Conservation (phyloP, 1,140 invertebrate species). For the Heliconius hermathena region DNA sequence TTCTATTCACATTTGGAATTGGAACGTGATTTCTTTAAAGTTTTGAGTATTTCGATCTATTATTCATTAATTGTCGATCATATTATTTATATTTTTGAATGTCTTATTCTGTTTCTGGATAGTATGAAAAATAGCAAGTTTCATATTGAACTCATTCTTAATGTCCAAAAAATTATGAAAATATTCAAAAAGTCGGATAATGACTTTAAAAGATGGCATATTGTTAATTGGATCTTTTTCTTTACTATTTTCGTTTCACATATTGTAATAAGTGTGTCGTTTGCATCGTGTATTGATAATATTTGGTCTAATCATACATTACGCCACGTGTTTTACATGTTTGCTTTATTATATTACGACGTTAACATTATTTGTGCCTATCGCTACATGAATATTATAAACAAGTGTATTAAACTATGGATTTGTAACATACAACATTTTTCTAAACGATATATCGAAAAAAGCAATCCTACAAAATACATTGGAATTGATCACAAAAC, state of each 20-base stretch:
- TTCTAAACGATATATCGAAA: conserved; percentile 11
- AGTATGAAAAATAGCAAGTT: neutral
- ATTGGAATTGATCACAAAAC: conserved; percentile 8
- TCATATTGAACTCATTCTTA: neutral
- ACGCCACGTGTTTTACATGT: neutral
- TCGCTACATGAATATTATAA: conserved; percentile 27
- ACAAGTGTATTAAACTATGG: neutral
- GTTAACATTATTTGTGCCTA: conserved; percentile 27
- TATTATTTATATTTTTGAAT: neutral
- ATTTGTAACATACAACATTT: neutral
- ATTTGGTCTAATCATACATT: neutral
- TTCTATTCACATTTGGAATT: neutral
- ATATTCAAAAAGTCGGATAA: neutral
- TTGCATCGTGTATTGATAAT: neutral
- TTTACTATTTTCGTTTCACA: neutral
- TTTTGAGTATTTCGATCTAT: neutral
- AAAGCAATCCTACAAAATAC: neutral
- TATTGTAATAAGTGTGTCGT: conserved; percentile 2
- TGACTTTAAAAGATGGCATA: neutral
- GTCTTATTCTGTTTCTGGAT: neutral
- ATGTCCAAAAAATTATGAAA: neutral
- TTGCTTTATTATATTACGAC: conserved; percentile 24
- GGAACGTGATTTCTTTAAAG: neutral
- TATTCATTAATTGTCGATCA: neutral
- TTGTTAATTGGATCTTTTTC: conserved; percentile 2